A percentile compares a stretch with the other conserved stretches of the same genome.
These are phyloP conservation scores for Papilio aristodemus DNA, from an alignment of 1,140 invertebrate species.

Conservation along the genomic window DNA sequence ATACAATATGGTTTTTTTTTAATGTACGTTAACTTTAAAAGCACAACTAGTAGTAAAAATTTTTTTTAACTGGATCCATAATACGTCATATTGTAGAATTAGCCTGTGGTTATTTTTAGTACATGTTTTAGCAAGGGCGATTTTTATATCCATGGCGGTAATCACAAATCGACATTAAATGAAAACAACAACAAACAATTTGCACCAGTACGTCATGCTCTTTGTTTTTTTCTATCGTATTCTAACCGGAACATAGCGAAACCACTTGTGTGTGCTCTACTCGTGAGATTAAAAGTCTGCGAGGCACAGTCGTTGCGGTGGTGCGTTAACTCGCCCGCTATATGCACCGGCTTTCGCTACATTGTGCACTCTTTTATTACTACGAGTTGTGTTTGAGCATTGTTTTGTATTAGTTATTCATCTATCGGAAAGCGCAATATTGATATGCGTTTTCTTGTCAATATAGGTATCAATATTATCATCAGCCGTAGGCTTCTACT, in stretches of 20 bases:
- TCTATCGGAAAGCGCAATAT: background rate
- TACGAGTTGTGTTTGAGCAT: conserved; percentile 14
- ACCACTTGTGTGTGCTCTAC: conserved; percentile 24
- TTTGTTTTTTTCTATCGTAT: conserved; percentile 19
- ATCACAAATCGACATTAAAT: conserved; percentile 17
- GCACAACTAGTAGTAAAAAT: no score
- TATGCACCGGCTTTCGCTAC: conserved; percentile 23
- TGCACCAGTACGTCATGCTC: conserved; percentile 6
- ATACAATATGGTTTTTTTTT: no score
- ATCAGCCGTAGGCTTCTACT: no score
- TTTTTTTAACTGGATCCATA: no score
- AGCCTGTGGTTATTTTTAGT: background rate
- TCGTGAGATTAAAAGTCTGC: conserved; percentile 34
- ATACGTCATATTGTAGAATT: background rate
- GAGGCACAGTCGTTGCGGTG: conserved; percentile 30
- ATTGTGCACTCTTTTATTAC: conserved; percentile 20
- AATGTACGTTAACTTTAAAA: no score
- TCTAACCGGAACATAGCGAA: conserved; percentile 17
- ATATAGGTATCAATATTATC: no score
- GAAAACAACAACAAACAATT: conserved; percentile 16
- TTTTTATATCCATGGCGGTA: background rate
- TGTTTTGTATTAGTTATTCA: background rate
- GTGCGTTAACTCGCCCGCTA: conserved; percentile 26
- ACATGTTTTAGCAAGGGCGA: background rate
- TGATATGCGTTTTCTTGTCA: no score